Evolutionary conservation across 2,113 vertebrate species (phyloP).

Genomic region (Malurus melanocephalus): DNA sequence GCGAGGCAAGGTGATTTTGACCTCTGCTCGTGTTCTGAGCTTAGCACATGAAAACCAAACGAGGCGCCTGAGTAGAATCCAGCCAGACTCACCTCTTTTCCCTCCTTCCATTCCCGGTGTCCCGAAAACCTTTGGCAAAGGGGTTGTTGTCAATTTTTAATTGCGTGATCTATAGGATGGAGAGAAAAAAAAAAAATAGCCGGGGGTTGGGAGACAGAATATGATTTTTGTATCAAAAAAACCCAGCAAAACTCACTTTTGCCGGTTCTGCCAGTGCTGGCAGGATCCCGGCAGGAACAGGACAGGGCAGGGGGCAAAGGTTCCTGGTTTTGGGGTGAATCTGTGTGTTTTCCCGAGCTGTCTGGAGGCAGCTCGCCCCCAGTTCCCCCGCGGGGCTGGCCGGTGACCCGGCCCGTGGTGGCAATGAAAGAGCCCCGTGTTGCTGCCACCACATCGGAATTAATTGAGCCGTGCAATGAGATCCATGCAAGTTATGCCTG

Average conservation of each 20-base stretch:
- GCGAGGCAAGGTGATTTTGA: background rate
- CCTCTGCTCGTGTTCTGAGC: background rate
- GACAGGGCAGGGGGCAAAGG: background rate
- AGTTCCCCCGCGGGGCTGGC: background rate
- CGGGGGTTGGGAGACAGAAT: background rate
- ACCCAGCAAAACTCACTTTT: background rate
- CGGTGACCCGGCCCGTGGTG: background rate
- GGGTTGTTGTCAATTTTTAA: constrained; percentile 99
- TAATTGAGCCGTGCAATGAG: constrained; percentile 27
- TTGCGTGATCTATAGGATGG: constrained; percentile 88
- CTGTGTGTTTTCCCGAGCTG: background rate
- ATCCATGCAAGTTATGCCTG: constrained; percentile 48
- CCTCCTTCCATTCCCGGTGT: constrained; percentile 95
- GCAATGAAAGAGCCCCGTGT: constrained; percentile 35
- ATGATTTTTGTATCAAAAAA: background rate
- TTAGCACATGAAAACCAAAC: background rate
- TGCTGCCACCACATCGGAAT: constrained; percentile 2
- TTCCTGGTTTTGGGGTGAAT: background rate
- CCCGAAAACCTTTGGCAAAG: constrained; percentile 97
- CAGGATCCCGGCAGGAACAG: background rate
- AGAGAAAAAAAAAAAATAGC: background rate
- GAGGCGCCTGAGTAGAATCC: background rate
- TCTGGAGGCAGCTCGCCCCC: background rate
- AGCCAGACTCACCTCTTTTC: constrained; percentile 88
- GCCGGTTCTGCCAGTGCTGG: background rate